phyloP scores from a whole-genome alignment of 2,888 invertebrate genomes.

The Chrysotoxum bicinctum region DNA sequence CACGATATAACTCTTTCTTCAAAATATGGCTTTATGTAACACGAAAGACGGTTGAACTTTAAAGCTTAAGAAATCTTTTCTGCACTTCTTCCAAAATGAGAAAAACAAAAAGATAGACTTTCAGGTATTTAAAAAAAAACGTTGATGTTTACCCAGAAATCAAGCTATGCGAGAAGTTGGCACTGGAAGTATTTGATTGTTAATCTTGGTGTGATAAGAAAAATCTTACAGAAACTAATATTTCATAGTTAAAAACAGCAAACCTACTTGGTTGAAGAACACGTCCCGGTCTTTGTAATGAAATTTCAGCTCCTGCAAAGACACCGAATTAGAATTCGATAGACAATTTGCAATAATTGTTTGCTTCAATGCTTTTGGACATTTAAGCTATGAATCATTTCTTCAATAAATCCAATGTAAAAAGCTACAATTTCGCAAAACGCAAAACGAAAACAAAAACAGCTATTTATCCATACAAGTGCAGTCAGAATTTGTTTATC shows the following conservation, averaged over 20 bases:
- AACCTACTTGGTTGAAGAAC: conserved; percentile 51
- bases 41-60: too few relatives aligned
- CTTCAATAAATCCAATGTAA: background rate
- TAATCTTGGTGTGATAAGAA: too few relatives aligned
- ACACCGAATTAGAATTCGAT: conserved; percentile 1
- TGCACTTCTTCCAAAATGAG: too few relatives aligned
- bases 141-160: too few relatives aligned
- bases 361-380: conserved; percentile 23
- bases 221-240: background rate
- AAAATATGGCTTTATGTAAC: too few relatives aligned
- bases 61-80: too few relatives aligned
- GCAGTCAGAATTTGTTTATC: conserved; percentile 3
- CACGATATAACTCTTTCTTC: too few relatives aligned
- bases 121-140: too few relatives aligned
- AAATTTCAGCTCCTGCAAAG: conserved; percentile 54
- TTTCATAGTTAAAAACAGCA: background rate
- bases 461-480: background rate
- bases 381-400: conserved; percentile 20
- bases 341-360: conserved; percentile 17
- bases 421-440: background rate
- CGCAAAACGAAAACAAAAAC: background rate
- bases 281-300: conserved; percentile 47
- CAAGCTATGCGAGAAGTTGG: too few relatives aligned
- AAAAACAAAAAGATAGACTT: too few relatives aligned
- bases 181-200: too few relatives aligned